Percentiles rank a stretch among this genome's conserved stretches.
These are phyloP conservation scores for Tetrapedia diversipes DNA, from an alignment of 2,888 invertebrate species.

Conservation along the genomic window DNA sequence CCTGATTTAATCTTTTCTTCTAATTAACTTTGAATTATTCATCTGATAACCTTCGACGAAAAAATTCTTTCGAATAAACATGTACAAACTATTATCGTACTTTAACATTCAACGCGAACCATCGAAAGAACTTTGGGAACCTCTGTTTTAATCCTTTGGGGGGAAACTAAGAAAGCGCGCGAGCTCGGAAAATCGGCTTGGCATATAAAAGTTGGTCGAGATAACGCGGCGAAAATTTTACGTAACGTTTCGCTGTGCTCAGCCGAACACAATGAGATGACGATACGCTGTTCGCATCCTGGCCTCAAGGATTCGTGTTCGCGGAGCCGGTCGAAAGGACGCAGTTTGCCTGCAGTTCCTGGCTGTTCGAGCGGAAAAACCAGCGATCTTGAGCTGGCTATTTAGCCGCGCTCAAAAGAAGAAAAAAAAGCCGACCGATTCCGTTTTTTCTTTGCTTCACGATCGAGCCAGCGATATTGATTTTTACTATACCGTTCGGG, in stretches of 20 bases:
- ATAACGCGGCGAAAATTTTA: constrained; percentile 64
- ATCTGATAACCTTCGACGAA: no score
- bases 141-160: no score
- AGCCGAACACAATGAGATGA: constrained; percentile 69
- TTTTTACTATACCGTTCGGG: neutral
- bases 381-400: neutral
- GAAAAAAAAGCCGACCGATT: neutral
- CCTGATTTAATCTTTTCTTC: no score
- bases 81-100: no score
- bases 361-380: constrained; percentile 46
- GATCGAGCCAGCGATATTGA: neutral
- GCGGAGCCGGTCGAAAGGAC: constrained; percentile 56
- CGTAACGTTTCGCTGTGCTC: constrained; percentile 65
- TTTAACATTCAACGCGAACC: no score
- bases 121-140: no score
- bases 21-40: no score
- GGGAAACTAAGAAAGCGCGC: no score
- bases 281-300: constrained; percentile 62
- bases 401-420: neutral
- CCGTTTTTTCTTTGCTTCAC: neutral
- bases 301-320: constrained; percentile 64
- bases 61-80: no score
- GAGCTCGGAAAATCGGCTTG: constrained; percentile 26
- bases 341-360: constrained; percentile 35
- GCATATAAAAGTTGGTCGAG: constrained; percentile 41